Evolutionary conservation across 2,113 vertebrate genomes (phyloP).

Genomic region (Chionomys nivalis): DNA sequence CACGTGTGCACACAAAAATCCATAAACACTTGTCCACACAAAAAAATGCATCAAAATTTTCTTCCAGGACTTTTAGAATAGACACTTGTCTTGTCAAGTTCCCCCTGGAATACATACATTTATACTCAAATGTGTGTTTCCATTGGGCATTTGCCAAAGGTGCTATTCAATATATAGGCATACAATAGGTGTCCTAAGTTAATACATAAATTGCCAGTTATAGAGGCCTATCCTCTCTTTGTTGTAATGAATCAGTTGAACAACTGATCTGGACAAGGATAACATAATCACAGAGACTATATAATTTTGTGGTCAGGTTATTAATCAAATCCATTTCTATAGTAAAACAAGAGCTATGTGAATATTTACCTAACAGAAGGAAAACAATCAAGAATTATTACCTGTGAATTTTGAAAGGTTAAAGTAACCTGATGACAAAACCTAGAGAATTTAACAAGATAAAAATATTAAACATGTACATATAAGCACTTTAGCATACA

Average conservation of each 20-base stretch:
- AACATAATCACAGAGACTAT: background rate
- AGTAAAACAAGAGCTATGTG: background rate
- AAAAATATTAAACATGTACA: background rate
- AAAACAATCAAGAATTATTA: background rate
- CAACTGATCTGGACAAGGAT: background rate
- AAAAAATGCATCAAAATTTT: background rate
- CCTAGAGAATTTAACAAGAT: background rate
- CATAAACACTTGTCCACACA: background rate
- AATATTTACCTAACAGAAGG: background rate
- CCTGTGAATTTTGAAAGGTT: background rate
- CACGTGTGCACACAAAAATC: background rate
- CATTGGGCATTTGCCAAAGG: conserved; percentile 10
- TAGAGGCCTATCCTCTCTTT: background rate
- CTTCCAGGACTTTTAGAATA: background rate
- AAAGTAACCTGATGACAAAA: background rate
- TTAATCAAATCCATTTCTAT: background rate
- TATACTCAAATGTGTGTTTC: background rate
- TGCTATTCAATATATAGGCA: background rate
- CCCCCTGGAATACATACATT: background rate
- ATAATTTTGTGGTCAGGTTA: background rate
- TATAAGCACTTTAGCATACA: background rate
- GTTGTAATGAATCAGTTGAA: background rate
- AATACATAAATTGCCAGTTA: background rate
- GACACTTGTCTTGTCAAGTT: background rate
- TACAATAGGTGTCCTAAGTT: background rate